Percentiles rank a stretch among this genome's conserved stretches.
Evolutionary conservation across 2,113 vertebrate genomes (phyloP).

Genomic region (Anser cygnoides): DNA sequence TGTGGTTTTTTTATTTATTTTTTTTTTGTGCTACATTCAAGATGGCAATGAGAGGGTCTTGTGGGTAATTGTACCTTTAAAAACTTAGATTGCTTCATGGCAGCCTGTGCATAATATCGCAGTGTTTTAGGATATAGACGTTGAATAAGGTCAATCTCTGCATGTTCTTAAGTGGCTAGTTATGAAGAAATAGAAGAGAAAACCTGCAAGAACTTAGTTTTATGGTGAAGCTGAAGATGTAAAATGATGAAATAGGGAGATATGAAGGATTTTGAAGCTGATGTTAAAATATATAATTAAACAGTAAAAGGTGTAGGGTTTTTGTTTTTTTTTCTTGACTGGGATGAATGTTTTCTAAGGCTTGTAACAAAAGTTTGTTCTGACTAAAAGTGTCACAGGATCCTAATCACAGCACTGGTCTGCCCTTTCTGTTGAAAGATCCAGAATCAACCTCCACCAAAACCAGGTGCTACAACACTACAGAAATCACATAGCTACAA

Average conservation of each 20-base stretch:
- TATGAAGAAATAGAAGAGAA: background rate
- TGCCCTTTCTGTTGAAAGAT: background rate
- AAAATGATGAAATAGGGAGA: background rate
- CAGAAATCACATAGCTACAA: background rate
- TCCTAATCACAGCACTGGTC: background rate
- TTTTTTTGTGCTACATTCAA: background rate
- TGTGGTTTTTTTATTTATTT: too few relatives aligned
- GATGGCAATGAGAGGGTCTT: background rate
- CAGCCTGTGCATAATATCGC: background rate
- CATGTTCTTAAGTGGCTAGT: background rate
- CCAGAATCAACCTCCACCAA: background rate
- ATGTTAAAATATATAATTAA: background rate
- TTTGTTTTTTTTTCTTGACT: background rate
- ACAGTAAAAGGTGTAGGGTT: background rate
- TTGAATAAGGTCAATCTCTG: background rate
- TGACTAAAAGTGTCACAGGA: background rate
- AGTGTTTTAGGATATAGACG: background rate
- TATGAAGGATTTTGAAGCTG: background rate
- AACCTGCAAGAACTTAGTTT: background rate
- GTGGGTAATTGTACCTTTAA: background rate
- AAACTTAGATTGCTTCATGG: background rate
- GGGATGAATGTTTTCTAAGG: background rate
- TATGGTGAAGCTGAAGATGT: background rate
- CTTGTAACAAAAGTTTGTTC: background rate
- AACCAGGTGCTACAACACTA: background rate